A percentile compares a stretch with the other conserved stretches of the same genome.
These are phyloP conservation scores for Polyommatus icarus DNA, from an alignment of 2,888 invertebrate genomes.

Conservation along the genomic window DNA sequence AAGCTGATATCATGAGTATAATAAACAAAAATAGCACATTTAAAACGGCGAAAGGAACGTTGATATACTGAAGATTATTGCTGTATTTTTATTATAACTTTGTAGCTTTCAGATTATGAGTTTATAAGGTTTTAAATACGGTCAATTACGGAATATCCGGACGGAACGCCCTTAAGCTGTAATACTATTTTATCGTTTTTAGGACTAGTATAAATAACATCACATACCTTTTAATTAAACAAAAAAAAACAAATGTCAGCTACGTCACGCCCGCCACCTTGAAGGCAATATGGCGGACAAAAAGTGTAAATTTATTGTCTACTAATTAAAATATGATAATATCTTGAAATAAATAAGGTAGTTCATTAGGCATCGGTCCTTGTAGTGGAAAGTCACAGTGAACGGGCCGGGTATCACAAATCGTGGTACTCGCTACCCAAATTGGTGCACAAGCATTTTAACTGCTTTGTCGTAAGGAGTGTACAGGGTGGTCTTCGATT, in stretches of 20 bases:
- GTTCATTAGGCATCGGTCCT: slow-evolving; percentile 36
- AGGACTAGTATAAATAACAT: not conserved
- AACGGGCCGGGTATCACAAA: slow-evolving; percentile 42
- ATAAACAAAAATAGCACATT: too few species aligned
- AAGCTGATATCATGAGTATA: too few species aligned
- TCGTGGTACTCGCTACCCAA: slow-evolving; percentile 43
- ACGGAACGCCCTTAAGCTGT: too few species aligned
- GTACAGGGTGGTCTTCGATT: slow-evolving; percentile 38
- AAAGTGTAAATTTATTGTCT: slow-evolving; percentile 18
- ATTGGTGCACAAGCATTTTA: slow-evolving; percentile 49
- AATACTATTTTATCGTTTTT: not conserved
- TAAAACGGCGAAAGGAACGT: too few species aligned
- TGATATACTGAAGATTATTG: too few species aligned
- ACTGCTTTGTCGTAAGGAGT: slow-evolving; percentile 44
- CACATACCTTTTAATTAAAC: slow-evolving; percentile 6
- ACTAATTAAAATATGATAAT: slow-evolving; percentile 22
- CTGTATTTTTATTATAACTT: too few species aligned
- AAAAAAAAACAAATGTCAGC: slow-evolving; percentile 15
- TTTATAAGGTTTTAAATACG: too few species aligned
- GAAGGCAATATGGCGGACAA: slow-evolving; percentile 1
- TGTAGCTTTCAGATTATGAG: too few species aligned
- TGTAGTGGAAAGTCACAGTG: slow-evolving; percentile 39
- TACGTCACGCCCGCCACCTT: slow-evolving; percentile 16
- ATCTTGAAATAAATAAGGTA: slow-evolving; percentile 27
- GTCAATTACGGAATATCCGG: too few species aligned